These are phyloP conservation scores for Mionectes olivaceus DNA, from an alignment of 2,797 vertebrate genomes.

Conservation along the genomic window DNA sequence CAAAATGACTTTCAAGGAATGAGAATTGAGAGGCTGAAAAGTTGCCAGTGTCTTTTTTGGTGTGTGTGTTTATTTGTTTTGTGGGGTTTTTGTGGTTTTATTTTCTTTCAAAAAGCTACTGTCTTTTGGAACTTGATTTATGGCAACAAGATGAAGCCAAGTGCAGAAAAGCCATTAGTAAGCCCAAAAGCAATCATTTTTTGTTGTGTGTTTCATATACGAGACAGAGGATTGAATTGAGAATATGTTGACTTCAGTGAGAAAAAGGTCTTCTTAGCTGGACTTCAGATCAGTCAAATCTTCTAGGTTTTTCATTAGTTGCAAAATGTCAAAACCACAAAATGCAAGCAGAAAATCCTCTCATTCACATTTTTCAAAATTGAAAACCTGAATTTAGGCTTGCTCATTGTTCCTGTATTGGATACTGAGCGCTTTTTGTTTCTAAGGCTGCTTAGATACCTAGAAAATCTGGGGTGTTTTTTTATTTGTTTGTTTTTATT, in stretches of 20 bases:
- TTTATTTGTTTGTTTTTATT: too few species aligned
- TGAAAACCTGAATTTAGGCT: background rate
- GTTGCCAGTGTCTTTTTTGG: background rate
- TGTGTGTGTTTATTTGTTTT: background rate
- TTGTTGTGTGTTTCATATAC: background rate
- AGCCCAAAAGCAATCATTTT: slow-evolving; percentile 24
- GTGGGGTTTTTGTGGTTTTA: background rate
- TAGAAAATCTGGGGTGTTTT: background rate
- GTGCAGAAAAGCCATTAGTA: slow-evolving; percentile 38
- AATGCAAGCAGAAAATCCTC: background rate
- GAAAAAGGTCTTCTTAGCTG: background rate
- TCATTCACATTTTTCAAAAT: background rate
- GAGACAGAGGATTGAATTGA: background rate
- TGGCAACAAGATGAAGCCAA: slow-evolving; percentile 21
- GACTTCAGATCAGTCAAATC: background rate
- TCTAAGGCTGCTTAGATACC: background rate
- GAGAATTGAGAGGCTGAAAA: background rate
- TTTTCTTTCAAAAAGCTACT: background rate
- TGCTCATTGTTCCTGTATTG: background rate
- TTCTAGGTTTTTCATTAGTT: background rate
- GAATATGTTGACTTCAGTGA: background rate
- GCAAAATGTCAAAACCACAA: background rate
- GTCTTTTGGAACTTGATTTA: slow-evolving; percentile 44
- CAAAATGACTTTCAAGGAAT: slow-evolving; percentile 42
- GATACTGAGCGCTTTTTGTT: background rate